phyloP scores from a whole-genome alignment of 1,140 invertebrate species.

The Diachasma alloeum region DNA sequence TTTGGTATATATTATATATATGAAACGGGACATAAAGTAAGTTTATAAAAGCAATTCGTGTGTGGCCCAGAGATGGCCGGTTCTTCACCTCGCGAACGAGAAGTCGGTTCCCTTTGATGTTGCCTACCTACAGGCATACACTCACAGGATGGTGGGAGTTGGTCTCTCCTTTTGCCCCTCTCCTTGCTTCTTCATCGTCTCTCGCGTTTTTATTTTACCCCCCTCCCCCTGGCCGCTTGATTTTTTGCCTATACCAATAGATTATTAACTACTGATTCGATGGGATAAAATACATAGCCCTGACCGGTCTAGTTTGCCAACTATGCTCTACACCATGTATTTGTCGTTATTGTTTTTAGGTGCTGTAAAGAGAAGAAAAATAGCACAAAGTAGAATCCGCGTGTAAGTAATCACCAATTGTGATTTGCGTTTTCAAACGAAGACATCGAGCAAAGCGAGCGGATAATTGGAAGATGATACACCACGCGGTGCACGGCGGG shows the following conservation, averaged over 20 bases:
- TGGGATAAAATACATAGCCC: too few relatives aligned
- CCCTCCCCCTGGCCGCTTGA: background rate
- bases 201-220: slow-evolving; percentile 8
- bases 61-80: slow-evolving; percentile 65
- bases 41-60: slow-evolving; percentile 66
- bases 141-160: slow-evolving; percentile 44
- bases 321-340: too few relatives aligned
- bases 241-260: background rate
- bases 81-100: slow-evolving; percentile 66
- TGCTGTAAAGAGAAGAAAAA: background rate
- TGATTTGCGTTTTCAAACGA: slow-evolving; percentile 31
- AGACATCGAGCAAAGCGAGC: slow-evolving; percentile 49
- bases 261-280: background rate
- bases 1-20: slow-evolving; percentile 21
- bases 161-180: slow-evolving; percentile 35
- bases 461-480: slow-evolving; percentile 63
- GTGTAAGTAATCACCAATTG: slow-evolving; percentile 15
- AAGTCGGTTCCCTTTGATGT: slow-evolving; percentile 65
- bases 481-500: slow-evolving; percentile 54
- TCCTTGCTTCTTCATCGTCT: slow-evolving; percentile 27
- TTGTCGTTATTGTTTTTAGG: background rate
- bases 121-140: slow-evolving; percentile 49
- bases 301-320: too few relatives aligned
- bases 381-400: background rate
- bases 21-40: slow-evolving; percentile 41